phyloP scores from a whole-genome alignment of 37 sponge, comb jelly and placozoan species.

The Chondrilla cf. caribensis region DNA sequence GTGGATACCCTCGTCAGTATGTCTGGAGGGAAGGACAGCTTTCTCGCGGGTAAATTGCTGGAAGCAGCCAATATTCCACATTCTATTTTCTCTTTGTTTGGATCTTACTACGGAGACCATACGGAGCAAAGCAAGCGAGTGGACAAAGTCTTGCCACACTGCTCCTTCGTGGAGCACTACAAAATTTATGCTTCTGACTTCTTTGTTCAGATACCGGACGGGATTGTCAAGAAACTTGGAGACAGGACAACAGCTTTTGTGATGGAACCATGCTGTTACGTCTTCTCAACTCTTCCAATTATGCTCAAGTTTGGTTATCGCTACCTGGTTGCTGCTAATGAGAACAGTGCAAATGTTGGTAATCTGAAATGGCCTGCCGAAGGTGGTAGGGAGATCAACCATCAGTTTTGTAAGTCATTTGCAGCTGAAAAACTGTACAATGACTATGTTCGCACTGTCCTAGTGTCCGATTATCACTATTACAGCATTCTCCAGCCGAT shows the following conservation, averaged over 20 bases:
- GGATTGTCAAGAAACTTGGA: not conserved
- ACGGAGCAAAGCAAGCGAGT: no score
- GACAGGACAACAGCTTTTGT: not conserved
- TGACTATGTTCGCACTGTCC: not conserved
- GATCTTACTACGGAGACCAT: no score
- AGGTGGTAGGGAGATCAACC: constrained; percentile 24
- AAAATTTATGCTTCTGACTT: not conserved
- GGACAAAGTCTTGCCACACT: no score
- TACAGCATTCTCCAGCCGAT: constrained; percentile 26
- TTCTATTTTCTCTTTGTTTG: no score
- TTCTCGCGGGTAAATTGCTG: no score
- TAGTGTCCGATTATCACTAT: not conserved
- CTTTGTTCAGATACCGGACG: not conserved
- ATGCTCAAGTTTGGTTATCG: constrained; percentile 8
- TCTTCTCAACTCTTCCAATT: not conserved
- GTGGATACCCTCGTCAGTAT: no score
- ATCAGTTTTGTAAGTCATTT: constrained; percentile 23
- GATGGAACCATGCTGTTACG: not conserved
- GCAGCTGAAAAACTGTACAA: not conserved
- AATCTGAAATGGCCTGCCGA: constrained; percentile 27
- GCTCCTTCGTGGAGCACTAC: no score
- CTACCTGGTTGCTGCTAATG: not conserved
- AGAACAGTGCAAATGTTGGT: constrained; percentile 27
- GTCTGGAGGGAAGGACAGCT: no score
- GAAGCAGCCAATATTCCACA: no score